Evolutionary conservation across 2,797 vertebrate species (phyloP), one percentile per base, ranked within the genome.

Genomic region (Taenioides sp.): DNA sequence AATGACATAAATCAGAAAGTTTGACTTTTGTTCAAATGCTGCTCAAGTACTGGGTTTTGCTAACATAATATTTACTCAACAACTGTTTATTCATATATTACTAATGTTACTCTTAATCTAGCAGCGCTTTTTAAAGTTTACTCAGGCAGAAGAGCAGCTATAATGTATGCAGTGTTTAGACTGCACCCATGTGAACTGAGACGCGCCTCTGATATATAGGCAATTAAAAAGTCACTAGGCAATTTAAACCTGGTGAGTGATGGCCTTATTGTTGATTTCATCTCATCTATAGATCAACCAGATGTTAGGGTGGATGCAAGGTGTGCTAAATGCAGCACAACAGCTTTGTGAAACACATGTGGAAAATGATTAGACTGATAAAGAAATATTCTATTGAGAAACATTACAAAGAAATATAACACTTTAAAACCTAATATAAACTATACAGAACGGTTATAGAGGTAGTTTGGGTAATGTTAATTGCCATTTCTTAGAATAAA

Each of bases 161-260:
- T 81, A 80, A 81, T 76, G 17, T 57, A 77, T 71, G 78, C 49
- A 57, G 50, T 83, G 74, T 88, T 88, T 85, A 81, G 78, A 78
- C 73, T 74, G 62, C 61, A 73, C 23, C 65, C 70, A 74, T 67
- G 64, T 70, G 76, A 83, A 80, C 75, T 58, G 66, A 70, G 23
- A 47, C 77, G 47, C 75, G 65, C 59, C 47, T 40, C 62, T 79
- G 70, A 85, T 82, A 77, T 76, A 85, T 74, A 66, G 79, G 66
- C 72, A 71, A 90, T 85, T 83, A 82, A 81, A 77, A 86, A 79
- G 86, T 82, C 80, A 70, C 65, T 14, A 50, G 40, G 25, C 31
- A 73, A 82, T 82, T 82, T 68, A 69, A 80, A 78, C 76, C 71
- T 12, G 50, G 67, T 77, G 74, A 86, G 69, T 82, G 76, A 85